Evolutionary conservation across 64 coral and sea anemone genomes (phyloP).

Genomic region (Dendronephthya gigantea): DNA sequence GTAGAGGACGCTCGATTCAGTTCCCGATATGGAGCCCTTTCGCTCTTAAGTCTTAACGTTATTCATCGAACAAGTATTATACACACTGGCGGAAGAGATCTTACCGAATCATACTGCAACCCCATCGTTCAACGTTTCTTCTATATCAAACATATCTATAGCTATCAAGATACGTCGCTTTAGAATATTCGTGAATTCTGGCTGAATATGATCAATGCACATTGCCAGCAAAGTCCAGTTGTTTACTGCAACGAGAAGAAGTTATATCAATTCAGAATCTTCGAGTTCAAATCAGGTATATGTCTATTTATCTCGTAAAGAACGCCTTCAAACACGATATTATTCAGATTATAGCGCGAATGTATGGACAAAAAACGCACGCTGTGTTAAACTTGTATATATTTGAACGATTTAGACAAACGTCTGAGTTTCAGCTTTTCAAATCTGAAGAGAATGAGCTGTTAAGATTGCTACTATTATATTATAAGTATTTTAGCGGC

Average conservation of each 20-base stretch:
- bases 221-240: neutral
- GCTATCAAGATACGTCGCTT: neutral
- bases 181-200: neutral
- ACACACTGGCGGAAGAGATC: too few species aligned
- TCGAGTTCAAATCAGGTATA: neutral
- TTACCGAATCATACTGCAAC: too few species aligned
- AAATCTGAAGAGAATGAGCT: too few species aligned
- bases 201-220: neutral
- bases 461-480: too few species aligned
- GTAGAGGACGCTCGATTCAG: neutral
- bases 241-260: slow-evolving; percentile 2
- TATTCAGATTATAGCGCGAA: neutral
- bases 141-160: neutral
- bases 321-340: too few species aligned
- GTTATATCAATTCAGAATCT: neutral
- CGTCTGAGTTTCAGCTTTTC: too few species aligned
- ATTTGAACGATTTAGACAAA: too few species aligned
- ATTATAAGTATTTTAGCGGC: too few species aligned
- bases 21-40: neutral
- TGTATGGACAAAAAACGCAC: neutral
- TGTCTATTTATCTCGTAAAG: neutral
- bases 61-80: neutral
- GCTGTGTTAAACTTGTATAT: neutral
- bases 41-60: neutral
- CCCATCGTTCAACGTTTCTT: too few species aligned